Conservation (phyloP, 2,113 vertebrate species). For the Petrocephalus microphthalmus region DNA sequence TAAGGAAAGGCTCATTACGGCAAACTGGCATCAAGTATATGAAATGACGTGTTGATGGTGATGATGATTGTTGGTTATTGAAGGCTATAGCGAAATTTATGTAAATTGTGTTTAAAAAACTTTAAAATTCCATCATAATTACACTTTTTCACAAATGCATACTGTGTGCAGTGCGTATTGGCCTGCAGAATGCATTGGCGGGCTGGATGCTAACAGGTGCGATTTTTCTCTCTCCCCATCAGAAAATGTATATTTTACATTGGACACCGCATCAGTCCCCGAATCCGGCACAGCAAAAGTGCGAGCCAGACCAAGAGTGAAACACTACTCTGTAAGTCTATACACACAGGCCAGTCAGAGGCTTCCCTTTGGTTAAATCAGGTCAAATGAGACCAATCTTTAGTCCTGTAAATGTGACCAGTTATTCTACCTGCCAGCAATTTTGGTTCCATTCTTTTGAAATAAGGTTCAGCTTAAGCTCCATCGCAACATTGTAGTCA, state of each 20-base stretch:
- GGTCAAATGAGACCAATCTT: background rate
- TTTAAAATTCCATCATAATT: background rate
- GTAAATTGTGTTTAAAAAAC: background rate
- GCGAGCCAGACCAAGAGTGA: slow-evolving; percentile 64
- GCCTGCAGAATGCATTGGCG: background rate
- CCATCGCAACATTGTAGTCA: background rate
- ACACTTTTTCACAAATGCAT: background rate
- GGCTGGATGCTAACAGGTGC: background rate
- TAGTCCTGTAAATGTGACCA: background rate
- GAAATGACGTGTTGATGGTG: background rate
- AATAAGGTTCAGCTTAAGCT: background rate
- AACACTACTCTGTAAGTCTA: slow-evolving; percentile 55
- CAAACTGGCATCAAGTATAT: background rate
- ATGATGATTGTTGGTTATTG: background rate
- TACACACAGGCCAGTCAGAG: background rate
- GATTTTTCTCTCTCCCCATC: slow-evolving; percentile 20
- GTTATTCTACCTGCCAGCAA: background rate
- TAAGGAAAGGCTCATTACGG: background rate
- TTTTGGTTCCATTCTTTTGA: background rate
- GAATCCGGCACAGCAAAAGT: slow-evolving; percentile 68
- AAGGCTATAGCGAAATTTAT: background rate
- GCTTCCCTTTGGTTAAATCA: background rate
- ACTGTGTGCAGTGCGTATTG: background rate
- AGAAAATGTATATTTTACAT: slow-evolving; percentile 50
- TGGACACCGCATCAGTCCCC: slow-evolving; percentile 41